phyloP scores from a whole-genome alignment of 2,888 invertebrate genomes.

The Campoplex nolae region DNA sequence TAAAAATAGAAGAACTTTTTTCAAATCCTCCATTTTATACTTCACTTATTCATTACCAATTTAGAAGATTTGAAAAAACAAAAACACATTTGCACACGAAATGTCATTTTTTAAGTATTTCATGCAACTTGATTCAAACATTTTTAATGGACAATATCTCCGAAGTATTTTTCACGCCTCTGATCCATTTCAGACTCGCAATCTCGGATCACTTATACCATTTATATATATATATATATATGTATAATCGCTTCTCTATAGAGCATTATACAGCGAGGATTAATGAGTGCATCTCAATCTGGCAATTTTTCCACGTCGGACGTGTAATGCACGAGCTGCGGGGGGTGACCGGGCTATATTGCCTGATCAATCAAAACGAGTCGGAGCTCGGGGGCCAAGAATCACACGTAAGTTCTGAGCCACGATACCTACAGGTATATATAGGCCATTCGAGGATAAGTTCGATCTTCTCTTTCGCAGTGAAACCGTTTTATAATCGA shows the following conservation, averaged over 20 bases:
- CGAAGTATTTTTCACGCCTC: constrained; percentile 25
- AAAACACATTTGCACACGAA: not conserved
- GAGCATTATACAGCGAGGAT: constrained; percentile 74
- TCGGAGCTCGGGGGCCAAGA: constrained; percentile 66
- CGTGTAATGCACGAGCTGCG: constrained; percentile 82
- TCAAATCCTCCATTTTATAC: no score
- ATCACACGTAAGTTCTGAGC: constrained; percentile 32
- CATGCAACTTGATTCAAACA: not conserved
- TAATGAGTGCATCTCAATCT: constrained; percentile 84
- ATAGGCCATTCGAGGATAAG: constrained; percentile 8
- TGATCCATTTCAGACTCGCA: constrained; percentile 47
- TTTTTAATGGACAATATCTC: constrained; percentile 39
- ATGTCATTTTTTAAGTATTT: constrained; percentile 4
- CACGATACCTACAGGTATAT: not conserved
- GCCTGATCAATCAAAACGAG: constrained; percentile 83
- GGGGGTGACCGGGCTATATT: constrained; percentile 83
- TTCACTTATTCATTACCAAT: no score
- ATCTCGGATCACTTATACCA: constrained; percentile 56
- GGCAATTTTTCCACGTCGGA: constrained; percentile 83
- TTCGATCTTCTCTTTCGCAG: not conserved
- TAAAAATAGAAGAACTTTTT: no score
- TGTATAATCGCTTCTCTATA: not conserved
- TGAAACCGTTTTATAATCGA: not conserved
- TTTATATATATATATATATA: not conserved
- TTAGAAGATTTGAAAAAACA: no score